Conservation (phyloP, 2,888 invertebrate genomes). For the Rhogogaster chlorosoma region DNA sequence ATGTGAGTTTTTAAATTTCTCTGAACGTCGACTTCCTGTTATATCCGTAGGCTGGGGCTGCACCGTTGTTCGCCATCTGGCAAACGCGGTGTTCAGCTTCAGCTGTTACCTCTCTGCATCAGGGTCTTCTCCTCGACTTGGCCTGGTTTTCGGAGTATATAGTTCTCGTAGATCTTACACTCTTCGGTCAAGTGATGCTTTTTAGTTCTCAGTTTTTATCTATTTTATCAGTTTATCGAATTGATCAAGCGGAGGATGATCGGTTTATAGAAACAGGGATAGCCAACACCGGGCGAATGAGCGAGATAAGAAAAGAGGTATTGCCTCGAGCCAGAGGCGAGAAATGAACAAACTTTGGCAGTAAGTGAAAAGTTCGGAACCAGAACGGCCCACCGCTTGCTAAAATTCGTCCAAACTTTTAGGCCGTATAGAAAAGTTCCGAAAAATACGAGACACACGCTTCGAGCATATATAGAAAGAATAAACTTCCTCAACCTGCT, state of each 20-base stretch:
- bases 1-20: neutral
- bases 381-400: conserved; percentile 11
- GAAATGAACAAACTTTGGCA: conserved; percentile 47
- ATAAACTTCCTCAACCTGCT: conserved; percentile 24
- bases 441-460: conserved; percentile 32
- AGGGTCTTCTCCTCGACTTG: neutral
- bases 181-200: neutral
- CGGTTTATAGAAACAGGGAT: neutral
- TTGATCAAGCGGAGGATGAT: conserved; percentile 1
- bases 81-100: conserved; percentile 30
- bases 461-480: neutral
- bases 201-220: neutral
- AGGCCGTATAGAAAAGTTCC: conserved; percentile 3
- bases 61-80: conserved; percentile 39
- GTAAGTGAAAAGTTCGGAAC: conserved; percentile 45
- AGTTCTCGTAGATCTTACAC: neutral
- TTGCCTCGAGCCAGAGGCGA: conserved; percentile 22
- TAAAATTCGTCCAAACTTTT: conserved; percentile 18
- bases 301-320: neutral
- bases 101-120: conserved; percentile 9
- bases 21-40: neutral
- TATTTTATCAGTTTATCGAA: conserved; percentile 20
- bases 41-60: neutral
- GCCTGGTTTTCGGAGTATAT: neutral
- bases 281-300: neutral